These are phyloP conservation scores for Rhodinocichla rosea DNA, from an alignment of 2,113 vertebrate genomes.

Conservation along the genomic window DNA sequence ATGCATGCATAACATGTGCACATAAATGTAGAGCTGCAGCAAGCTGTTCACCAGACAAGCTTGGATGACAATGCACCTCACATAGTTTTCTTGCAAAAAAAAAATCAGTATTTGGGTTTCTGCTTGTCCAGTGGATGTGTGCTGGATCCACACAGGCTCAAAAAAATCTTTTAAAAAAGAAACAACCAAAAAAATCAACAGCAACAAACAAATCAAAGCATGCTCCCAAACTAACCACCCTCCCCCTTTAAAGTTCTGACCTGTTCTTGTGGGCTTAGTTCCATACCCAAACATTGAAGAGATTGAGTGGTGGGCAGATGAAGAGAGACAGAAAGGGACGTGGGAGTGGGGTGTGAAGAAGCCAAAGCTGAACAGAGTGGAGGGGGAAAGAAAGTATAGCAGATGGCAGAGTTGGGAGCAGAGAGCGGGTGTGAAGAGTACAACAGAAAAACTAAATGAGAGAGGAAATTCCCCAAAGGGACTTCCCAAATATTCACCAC, in stretches of 20 bases:
- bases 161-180: not conserved
- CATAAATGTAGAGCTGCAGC: constrained; percentile 59
- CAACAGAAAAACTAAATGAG: constrained; percentile 76
- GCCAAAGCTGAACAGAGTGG: constrained; percentile 79
- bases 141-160: constrained; percentile 44
- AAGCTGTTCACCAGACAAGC: constrained; percentile 60
- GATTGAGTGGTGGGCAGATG: constrained; percentile 79
- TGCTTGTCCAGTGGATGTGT: constrained; percentile 25
- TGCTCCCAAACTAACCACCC: not conserved
- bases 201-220: constrained; percentile 35
- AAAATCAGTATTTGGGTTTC: constrained; percentile 42
- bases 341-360: constrained; percentile 85
- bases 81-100: constrained; percentile 22
- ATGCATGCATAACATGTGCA: constrained; percentile 64
- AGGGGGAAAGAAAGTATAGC: constrained; percentile 77
- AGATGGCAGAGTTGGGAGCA: constrained; percentile 82
- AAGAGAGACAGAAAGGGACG: constrained; percentile 79
- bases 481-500: constrained; percentile 81
- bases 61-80: constrained; percentile 65
- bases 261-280: constrained; percentile 66
- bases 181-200: not conserved
- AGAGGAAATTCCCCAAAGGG: constrained; percentile 84
- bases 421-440: constrained; percentile 81
- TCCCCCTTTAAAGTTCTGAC: constrained; percentile 59
- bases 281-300: constrained; percentile 73